Percentiles rank a stretch among this genome's conserved stretches.
These are phyloP conservation scores for Pterophyllum scalare DNA, from an alignment of 2,113 vertebrate species.

Conservation along the genomic window DNA sequence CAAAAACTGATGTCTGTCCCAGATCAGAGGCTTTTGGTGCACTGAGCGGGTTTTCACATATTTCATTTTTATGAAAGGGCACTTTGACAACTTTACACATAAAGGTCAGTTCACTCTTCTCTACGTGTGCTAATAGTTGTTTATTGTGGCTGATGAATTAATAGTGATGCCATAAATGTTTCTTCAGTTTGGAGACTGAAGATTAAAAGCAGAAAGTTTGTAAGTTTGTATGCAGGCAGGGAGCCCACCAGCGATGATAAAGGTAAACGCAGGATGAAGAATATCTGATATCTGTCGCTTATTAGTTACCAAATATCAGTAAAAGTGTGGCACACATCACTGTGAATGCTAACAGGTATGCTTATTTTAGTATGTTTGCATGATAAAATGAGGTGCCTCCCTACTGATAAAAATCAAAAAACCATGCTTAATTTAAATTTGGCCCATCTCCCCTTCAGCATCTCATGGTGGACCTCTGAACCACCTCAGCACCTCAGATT, in stretches of 20 bases:
- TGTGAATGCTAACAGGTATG: neutral
- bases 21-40: neutral
- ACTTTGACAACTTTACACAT: neutral
- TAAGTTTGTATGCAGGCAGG: neutral
- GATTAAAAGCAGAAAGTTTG: neutral
- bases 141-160: neutral
- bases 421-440: neutral
- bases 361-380: neutral
- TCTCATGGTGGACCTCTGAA: neutral
- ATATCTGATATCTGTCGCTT: neutral
- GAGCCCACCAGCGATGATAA: rapidly evolving
- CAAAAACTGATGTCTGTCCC: neutral
- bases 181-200: neutral
- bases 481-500: rapidly evolving
- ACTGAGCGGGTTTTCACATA: rapidly evolving
- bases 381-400: neutral
- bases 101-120: neutral
- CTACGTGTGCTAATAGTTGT: neutral
- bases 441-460: neutral
- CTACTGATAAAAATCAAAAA: neutral
- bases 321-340: neutral
- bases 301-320: neutral
- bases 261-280: neutral
- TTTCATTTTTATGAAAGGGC: neutral
- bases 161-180: neutral